These are phyloP conservation scores for Oreortyx pictus DNA, from an alignment of 2,797 vertebrate species.

Conservation along the genomic window DNA sequence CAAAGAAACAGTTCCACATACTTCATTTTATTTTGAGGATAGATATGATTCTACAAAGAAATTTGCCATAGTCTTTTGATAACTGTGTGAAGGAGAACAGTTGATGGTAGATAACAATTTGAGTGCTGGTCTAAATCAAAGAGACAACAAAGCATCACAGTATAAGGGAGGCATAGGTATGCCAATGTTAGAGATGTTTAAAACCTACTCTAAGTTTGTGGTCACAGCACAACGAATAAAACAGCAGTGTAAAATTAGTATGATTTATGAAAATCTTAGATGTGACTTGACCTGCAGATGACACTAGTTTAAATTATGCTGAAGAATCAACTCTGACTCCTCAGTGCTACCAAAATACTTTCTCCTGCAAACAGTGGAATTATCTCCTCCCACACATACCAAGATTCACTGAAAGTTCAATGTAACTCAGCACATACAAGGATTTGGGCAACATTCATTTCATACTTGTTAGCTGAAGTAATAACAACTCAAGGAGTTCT, in stretches of 20 bases:
- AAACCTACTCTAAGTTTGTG: not conserved
- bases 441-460: slow-evolving; percentile 18
- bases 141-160: not conserved
- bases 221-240: slow-evolving; percentile 17
- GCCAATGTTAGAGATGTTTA: not conserved
- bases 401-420: slow-evolving; percentile 20
- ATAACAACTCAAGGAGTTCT: not conserved
- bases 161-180: not conserved
- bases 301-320: not conserved
- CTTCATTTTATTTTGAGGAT: not conserved
- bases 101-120: not conserved
- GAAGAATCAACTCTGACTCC: slow-evolving; percentile 12
- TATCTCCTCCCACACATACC: slow-evolving; percentile 48
- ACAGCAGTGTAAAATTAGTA: slow-evolving; percentile 31
- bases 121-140: not conserved
- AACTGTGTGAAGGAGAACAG: not conserved
- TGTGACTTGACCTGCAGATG: slow-evolving; percentile 31
- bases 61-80: not conserved
- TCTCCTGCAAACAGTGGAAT: slow-evolving; percentile 51
- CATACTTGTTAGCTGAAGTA: slow-evolving; percentile 42
- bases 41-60: not conserved
- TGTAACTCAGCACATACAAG: not conserved
- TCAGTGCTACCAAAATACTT: slow-evolving; percentile 44
- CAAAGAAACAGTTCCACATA: not conserved
- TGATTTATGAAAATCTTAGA: slow-evolving; percentile 11